Evolutionary conservation across 2,888 invertebrate species (phyloP).

Genomic region (Autographa pulchrina): DNA sequence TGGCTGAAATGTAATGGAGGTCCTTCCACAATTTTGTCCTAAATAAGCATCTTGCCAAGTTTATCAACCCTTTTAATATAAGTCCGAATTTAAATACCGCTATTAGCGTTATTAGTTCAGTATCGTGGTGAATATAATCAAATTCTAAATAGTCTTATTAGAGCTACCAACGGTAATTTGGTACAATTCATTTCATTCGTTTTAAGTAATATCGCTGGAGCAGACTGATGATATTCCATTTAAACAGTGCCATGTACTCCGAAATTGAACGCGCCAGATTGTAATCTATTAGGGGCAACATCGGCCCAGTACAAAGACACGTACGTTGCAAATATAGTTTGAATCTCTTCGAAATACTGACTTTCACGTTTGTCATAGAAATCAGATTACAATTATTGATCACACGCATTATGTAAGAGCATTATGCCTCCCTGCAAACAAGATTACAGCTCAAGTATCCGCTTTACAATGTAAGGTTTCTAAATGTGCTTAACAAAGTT

Average conservation of each 20-base stretch:
- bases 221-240: slow-evolving; percentile 57
- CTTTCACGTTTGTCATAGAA: slow-evolving; percentile 28
- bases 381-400: slow-evolving; percentile 63
- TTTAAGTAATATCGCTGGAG: slow-evolving; percentile 5
- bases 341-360: slow-evolving; percentile 21
- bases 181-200: slow-evolving; percentile 17
- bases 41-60: not conserved
- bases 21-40: not conserved
- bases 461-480: slow-evolving; percentile 66
- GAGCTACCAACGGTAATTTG: slow-evolving; percentile 3
- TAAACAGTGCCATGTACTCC: slow-evolving; percentile 62
- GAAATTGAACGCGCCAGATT: slow-evolving; percentile 73
- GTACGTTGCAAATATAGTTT: slow-evolving; percentile 6
- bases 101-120: not conserved
- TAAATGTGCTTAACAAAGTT: slow-evolving; percentile 54
- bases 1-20: not conserved
- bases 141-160: not conserved
- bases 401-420: slow-evolving; percentile 60
- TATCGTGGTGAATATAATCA: slow-evolving; percentile 15
- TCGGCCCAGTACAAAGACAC: not conserved
- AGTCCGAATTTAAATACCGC: not conserved
- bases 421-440: slow-evolving; percentile 65
- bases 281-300: slow-evolving; percentile 52
- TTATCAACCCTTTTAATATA: not conserved
- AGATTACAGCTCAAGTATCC: slow-evolving; percentile 67